Percentiles rank a stretch among this genome's conserved stretches.
Conservation (phyloP, 2,113 vertebrate species). For the Corythoichthys haematopterus region DNA sequence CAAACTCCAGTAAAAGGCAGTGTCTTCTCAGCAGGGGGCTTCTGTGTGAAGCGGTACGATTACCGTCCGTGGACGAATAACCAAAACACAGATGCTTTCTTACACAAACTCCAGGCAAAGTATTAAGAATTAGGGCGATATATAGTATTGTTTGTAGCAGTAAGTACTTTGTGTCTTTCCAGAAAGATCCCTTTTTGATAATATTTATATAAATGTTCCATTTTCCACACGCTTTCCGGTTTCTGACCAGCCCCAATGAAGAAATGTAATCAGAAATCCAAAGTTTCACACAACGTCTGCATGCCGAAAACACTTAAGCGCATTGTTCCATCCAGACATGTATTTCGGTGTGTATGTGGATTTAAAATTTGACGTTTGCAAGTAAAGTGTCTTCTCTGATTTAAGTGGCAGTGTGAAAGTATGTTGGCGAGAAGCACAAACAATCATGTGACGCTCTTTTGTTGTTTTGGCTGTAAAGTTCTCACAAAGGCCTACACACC, state of each 20-base stretch:
- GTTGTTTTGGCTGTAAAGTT: not conserved
- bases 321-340: too few species aligned
- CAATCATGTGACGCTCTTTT: not conserved
- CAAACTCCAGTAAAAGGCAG: slow-evolving; percentile 10
- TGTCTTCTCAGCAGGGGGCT: slow-evolving; percentile 19
- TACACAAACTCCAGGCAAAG: not conserved
- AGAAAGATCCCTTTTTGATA: not conserved
- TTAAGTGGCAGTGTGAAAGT: too few species aligned
- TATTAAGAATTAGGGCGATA: not conserved
- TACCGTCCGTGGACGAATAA: slow-evolving; percentile 25
- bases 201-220: too few species aligned
- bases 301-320: too few species aligned
- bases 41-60: slow-evolving; percentile 14
- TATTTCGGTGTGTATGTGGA: too few species aligned
- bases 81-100: slow-evolving; percentile 5
- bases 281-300: too few species aligned
- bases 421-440: too few species aligned
- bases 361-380: too few species aligned
- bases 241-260: too few species aligned
- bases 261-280: too few species aligned
- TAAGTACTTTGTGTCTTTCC: not conserved
- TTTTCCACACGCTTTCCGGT: too few species aligned
- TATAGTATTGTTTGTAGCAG: not conserved
- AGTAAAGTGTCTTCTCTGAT: too few species aligned
- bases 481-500: not conserved